These are phyloP conservation scores for Actenoides hombroni DNA, from an alignment of 2,113 vertebrate species.

Conservation along the genomic window DNA sequence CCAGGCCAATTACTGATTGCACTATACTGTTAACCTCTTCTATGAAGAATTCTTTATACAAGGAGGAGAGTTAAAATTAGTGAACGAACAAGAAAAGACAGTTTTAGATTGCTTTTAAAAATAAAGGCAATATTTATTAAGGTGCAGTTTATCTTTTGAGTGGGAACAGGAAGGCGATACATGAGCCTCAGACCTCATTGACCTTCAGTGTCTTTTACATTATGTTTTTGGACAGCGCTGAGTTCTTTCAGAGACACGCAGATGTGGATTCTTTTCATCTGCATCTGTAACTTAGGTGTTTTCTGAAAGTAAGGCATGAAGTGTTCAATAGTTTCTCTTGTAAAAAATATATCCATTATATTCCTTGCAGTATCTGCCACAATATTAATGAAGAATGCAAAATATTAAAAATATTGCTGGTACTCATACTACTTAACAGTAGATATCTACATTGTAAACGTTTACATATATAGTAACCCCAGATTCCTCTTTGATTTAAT, in stretches of 20 bases:
- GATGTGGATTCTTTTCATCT: background rate
- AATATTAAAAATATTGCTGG: background rate
- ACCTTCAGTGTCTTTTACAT: background rate
- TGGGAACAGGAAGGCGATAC: background rate
- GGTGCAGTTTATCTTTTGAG: background rate
- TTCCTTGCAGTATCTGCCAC: background rate
- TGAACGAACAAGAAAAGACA: background rate
- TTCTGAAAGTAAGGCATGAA: background rate
- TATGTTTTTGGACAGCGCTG: background rate
- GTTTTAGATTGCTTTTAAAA: background rate
- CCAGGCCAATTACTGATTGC: background rate
- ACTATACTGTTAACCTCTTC: background rate
- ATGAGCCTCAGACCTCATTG: background rate
- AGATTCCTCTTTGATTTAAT: background rate
- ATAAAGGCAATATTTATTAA: background rate
- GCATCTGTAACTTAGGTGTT: background rate
- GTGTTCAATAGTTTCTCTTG: background rate
- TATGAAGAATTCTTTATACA: background rate
- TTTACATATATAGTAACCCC: background rate
- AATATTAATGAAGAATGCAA: background rate
- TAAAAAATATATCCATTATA: background rate
- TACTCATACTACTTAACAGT: background rate
- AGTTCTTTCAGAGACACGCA: background rate
- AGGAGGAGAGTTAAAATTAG: background rate
- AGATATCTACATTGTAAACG: background rate